Base-by-base conservation (phyloP, 2,113 vertebrate species). In the Mungos mungo region DNA sequence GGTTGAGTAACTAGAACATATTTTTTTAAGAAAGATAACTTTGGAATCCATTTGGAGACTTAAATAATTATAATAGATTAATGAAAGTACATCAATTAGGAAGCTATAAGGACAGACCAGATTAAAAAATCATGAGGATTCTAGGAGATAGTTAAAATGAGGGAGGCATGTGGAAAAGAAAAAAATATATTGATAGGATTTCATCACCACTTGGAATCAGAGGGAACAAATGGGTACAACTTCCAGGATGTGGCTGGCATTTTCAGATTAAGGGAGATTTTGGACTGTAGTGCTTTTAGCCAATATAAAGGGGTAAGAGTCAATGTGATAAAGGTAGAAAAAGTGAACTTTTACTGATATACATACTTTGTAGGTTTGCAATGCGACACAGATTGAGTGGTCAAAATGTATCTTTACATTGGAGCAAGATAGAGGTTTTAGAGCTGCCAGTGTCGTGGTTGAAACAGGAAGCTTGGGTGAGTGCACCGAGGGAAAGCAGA, bases 11-110 rank as follows among this genome's bases (percentile, higher is more conserved):
- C 7, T 65, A 47, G 18, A 96, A 66, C 12, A 23, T 65, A 35
- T 52, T 71, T 80, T 77, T 85, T 96, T 84, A 93, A 90, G 35
- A 38, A 41, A 91, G 47, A 91, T 80, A 80, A 88, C 63, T 63
- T 87, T 93, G 45, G 23, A 68, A 72, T 80, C 63, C 47, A 45
- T 85, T 72, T 92, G 65, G 38, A 68, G 79, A 92, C 41, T 66
- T 91, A 90, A 71, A 80, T 93, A 84, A 86, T 16, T 93, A 29
- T 80, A n/a, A 88, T 35, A 93, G 11, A 91, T 91, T 88, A 87
- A 35, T 83, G 38, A 65, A 31, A 25, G 12, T 93, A 60, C 91
- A 79, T 95, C 69, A 95, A 35, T 79, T 71, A 97, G 12, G 21
- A 94, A 38, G 52, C 21, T 66, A 15, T 79, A 71, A 35, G 60